Percentiles rank a stretch among this genome's conserved stretches.
Evolutionary conservation across 2,797 vertebrate genomes (phyloP).

Genomic region (Tapirus indicus): DNA sequence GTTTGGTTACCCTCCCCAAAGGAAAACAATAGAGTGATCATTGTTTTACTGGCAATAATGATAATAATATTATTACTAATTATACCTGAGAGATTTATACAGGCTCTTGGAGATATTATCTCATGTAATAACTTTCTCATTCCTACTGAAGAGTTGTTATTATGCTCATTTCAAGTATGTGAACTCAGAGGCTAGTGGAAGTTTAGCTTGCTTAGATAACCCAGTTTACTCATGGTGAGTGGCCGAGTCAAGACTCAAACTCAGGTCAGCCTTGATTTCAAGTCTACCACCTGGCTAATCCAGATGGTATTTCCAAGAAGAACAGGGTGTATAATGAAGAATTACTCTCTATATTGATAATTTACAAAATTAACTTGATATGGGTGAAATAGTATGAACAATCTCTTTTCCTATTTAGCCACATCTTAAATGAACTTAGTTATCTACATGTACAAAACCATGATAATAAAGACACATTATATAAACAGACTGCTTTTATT

Average conservation of each 20-base stretch:
- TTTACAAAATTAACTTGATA: background rate
- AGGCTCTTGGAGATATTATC: background rate
- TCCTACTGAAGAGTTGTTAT: background rate
- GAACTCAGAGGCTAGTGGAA: background rate
- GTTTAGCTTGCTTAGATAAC: background rate
- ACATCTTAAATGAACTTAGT: background rate
- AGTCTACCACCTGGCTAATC: background rate
- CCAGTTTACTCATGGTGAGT: background rate
- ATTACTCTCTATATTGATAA: background rate
- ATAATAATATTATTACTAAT: background rate
- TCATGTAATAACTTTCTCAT: background rate
- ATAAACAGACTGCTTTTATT: background rate
- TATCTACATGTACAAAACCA: background rate
- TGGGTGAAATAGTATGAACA: background rate
- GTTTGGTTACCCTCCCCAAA: background rate
- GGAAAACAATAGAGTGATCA: background rate
- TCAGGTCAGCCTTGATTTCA: background rate
- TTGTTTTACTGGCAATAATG: background rate
- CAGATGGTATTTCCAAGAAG: background rate
- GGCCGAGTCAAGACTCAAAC: background rate
- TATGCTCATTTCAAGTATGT: background rate
- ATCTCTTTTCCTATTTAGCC: background rate
- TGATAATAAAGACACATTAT: background rate
- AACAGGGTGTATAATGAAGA: background rate
- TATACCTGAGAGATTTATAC: background rate